A percentile compares a stretch with the other conserved stretches of the same genome.
These are phyloP conservation scores for Kuschelorhynchus macadamiae DNA, from an alignment of 2,888 invertebrate genomes.

Conservation along the genomic window DNA sequence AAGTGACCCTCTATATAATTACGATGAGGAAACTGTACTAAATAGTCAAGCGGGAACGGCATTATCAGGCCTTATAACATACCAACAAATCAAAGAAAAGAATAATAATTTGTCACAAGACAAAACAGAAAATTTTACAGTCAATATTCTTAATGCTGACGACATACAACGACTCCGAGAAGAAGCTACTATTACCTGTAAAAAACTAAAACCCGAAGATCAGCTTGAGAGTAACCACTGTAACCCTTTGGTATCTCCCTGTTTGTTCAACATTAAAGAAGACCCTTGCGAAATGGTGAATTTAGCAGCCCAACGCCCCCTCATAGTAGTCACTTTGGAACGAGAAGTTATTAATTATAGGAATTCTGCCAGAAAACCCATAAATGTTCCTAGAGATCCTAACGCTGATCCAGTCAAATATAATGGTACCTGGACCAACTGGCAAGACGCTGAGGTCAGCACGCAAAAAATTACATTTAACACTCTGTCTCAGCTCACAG, in stretches of 20 bases:
- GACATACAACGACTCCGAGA: slow-evolving; percentile 57
- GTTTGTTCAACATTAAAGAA: slow-evolving; percentile 69
- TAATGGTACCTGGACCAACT: slow-evolving; percentile 73
- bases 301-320: slow-evolving; percentile 66
- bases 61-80: slow-evolving; percentile 66
- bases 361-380: slow-evolving; percentile 66
- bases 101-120: slow-evolving; percentile 51
- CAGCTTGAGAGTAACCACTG: slow-evolving; percentile 59
- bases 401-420: slow-evolving; percentile 71
- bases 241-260: slow-evolving; percentile 66
- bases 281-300: slow-evolving; percentile 73
- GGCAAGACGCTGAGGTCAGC: slow-evolving; percentile 71
- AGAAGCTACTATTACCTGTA: slow-evolving; percentile 62
- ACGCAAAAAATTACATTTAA: slow-evolving; percentile 56
- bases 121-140: slow-evolving; percentile 49
- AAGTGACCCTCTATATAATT: slow-evolving; percentile 62
- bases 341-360: slow-evolving; percentile 67
- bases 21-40: slow-evolving; percentile 68
- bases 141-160: slow-evolving; percentile 56
- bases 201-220: slow-evolving; percentile 55
- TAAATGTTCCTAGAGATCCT: slow-evolving; percentile 68
- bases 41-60: slow-evolving; percentile 69
- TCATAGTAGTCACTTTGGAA: slow-evolving; percentile 68
- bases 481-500: slow-evolving; percentile 60
- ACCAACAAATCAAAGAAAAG: slow-evolving; percentile 68